Conservation (phyloP, 2,888 invertebrate genomes). For the Drosophila pullipes region DNA sequence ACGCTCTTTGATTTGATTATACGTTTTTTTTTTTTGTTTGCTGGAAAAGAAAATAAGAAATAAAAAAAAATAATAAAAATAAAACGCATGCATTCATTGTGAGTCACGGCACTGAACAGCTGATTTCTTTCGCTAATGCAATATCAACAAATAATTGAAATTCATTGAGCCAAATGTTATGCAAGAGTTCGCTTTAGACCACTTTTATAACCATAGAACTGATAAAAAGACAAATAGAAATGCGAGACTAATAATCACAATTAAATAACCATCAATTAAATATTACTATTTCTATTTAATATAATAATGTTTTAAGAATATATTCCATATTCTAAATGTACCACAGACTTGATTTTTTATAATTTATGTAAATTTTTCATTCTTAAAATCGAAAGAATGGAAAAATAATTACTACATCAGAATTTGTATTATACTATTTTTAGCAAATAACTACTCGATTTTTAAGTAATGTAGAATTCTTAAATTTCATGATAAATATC, state of each 20-base stretch:
- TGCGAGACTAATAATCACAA: background rate
- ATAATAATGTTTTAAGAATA: background rate
- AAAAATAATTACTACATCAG: background rate
- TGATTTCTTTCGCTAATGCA: constrained; percentile 55
- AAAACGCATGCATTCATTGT: constrained; percentile 46
- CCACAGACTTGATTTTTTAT: background rate
- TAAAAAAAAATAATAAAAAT: constrained; percentile 37
- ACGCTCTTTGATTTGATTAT: constrained; percentile 73
- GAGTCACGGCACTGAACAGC: constrained; percentile 60
- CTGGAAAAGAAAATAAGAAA: constrained; percentile 11
- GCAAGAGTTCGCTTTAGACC: constrained; percentile 24
- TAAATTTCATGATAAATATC: background rate
- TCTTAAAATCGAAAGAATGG: background rate
- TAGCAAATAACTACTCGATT: background rate
- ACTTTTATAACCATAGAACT: background rate
- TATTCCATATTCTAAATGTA: background rate
- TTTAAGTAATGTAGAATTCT: background rate
- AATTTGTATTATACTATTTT: rapidly evolving
- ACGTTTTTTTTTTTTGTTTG: constrained; percentile 50
- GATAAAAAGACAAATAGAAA: background rate
- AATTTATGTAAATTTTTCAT: background rate
- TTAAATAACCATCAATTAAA: background rate
- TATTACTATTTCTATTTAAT: background rate
- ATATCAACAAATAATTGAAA: constrained; percentile 22
- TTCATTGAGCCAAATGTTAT: constrained; percentile 26